Conservation (phyloP, 2,888 invertebrate species). For the Leucoptera coffeella region DNA sequence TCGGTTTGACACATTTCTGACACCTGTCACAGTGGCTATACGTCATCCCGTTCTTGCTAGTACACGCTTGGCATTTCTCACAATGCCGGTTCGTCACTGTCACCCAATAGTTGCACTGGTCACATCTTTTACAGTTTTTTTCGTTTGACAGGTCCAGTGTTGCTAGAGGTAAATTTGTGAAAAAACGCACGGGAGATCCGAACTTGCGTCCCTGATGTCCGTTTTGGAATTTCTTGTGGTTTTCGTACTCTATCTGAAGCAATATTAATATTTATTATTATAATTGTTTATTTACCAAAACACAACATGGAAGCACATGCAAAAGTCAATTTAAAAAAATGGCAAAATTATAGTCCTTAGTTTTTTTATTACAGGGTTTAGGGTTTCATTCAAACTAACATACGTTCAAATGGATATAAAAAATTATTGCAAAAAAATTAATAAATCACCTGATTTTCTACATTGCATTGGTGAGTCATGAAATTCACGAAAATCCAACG, state of each 20-base stretch:
- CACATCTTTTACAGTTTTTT: conserved; percentile 72
- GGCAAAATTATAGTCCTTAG: no score
- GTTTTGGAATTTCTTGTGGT: conserved; percentile 67
- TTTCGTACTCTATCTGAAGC: conserved; percentile 70
- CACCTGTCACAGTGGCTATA: conserved; percentile 74
- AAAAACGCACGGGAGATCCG: conserved; percentile 82
- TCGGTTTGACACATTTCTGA: conserved; percentile 76
- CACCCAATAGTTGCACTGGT: conserved; percentile 64
- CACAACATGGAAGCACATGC: no score
- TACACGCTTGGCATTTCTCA: conserved; percentile 26
- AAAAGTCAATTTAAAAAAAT: no score
- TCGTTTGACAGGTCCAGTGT: conserved; percentile 37
- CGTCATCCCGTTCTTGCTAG: conserved; percentile 59
- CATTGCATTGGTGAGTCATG: no score
- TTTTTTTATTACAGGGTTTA: no score
- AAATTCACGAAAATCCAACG: no score
- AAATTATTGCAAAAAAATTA: no score
- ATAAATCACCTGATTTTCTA: no score
- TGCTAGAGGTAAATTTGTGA: conserved; percentile 67
- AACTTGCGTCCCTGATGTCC: conserved; percentile 60
- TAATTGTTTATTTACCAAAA: no score
- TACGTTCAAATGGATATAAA: no score
- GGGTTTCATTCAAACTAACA: no score
- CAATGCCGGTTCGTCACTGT: conserved; percentile 28
- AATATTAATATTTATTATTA: no score